A percentile compares a stretch with the other conserved stretches of the same genome.
Evolutionary conservation across 2,113 vertebrate genomes (phyloP).

Genomic region (Dipodomys merriami): DNA sequence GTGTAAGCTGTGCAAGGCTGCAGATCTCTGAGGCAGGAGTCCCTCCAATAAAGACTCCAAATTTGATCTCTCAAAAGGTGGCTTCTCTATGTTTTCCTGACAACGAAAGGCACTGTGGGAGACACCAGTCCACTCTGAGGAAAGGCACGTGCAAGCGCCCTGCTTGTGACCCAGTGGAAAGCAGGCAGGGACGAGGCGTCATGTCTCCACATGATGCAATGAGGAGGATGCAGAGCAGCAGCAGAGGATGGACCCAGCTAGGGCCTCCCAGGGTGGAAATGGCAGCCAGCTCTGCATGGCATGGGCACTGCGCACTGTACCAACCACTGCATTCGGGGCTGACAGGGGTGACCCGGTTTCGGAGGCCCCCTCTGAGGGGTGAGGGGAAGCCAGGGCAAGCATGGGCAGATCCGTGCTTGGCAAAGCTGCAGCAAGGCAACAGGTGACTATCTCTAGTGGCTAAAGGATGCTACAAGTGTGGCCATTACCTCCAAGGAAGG

Average conservation of each 20-base stretch:
- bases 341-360: neutral
- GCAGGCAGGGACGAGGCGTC: no score
- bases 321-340: neutral
- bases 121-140: neutral
- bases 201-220: accelerated
- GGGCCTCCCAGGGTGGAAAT: neutral
- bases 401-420: neutral
- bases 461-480: neutral
- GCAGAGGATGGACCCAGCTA: no score
- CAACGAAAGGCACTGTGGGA: neutral
- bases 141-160: neutral
- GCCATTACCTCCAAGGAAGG: neutral
- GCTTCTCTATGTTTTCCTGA: no score
- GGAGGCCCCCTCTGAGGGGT: no score
- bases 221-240: neutral
- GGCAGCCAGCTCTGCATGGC: no score
- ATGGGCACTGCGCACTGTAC: neutral
- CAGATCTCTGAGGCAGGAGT: no score
- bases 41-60: no score
- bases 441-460: accelerated
- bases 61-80: no score
- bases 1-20: no score
- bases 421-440: accelerated
- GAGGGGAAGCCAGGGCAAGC: accelerated
- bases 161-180: neutral